These are phyloP conservation scores for Abramis brama DNA, from an alignment of 2,113 vertebrate species.

Conservation along the genomic window DNA sequence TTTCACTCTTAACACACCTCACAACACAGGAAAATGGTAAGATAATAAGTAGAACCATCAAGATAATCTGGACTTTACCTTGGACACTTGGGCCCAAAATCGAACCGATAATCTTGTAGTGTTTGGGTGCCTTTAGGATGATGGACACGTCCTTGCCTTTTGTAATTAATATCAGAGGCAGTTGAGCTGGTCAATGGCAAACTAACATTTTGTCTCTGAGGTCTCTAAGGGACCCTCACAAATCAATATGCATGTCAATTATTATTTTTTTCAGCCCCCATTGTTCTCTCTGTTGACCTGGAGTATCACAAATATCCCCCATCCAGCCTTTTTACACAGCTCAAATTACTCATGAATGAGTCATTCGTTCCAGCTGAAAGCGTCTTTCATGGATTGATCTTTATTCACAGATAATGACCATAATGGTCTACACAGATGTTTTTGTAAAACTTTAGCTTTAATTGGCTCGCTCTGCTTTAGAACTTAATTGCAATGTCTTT, in stretches of 20 bases:
- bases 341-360: conserved; percentile 38
- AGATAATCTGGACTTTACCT: no score
- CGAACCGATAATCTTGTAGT: no score
- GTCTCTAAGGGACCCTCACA: conserved; percentile 23
- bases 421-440: conserved; percentile 50
- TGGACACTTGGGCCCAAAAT: no score
- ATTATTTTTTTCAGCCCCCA: not conserved
- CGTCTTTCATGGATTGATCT: conserved; percentile 28
- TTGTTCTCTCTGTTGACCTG: conserved; percentile 1
- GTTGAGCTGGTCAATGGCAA: conserved; percentile 44
- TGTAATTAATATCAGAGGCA: conserved; percentile 53
- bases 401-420: conserved; percentile 52
- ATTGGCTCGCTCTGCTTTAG: conserved; percentile 47
- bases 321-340: not conserved
- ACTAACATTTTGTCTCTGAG: conserved; percentile 52
- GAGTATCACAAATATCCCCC: not conserved
- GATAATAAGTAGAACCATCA: no score
- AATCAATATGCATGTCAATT: conserved; percentile 1
- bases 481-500: conserved; percentile 15
- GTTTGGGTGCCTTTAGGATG: not conserved
- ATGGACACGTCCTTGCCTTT: conserved; percentile 42
- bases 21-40: no score
- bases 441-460: conserved; percentile 37
- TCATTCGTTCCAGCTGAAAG: not conserved
- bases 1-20: no score